These are phyloP conservation scores for Epirrhoe alternata DNA, from an alignment of 2,888 invertebrate genomes.

Conservation along the genomic window DNA sequence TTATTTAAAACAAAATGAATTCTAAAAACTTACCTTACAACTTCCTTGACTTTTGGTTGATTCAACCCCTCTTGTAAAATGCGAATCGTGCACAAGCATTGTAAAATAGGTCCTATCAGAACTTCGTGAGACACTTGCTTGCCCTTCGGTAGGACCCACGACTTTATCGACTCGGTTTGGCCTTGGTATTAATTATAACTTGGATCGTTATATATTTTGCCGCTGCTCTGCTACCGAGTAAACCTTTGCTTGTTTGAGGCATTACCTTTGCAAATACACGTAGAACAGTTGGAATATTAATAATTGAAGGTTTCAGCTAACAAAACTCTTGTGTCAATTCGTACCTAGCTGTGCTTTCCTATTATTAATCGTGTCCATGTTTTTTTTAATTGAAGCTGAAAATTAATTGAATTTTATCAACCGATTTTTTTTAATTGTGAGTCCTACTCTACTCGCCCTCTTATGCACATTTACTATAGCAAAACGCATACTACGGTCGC, in stretches of 20 bases:
- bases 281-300: constrained; percentile 21
- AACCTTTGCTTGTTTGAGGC: constrained; percentile 18
- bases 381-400: too few relatives aligned
- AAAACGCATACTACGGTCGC: not conserved
- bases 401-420: too few relatives aligned
- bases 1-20: too few relatives aligned
- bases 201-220: constrained; percentile 42
- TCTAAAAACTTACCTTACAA: not conserved
- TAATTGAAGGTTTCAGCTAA: constrained; percentile 23
- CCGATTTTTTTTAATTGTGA: too few relatives aligned
- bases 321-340: constrained; percentile 4
- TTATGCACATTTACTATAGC: too few relatives aligned
- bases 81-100: not conserved
- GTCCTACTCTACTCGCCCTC: too few relatives aligned
- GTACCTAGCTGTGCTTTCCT: not conserved
- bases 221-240: constrained; percentile 16
- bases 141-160: constrained; percentile 18
- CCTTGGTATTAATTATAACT: constrained; percentile 58
- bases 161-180: constrained; percentile 51
- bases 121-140: constrained; percentile 20
- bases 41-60: not conserved
- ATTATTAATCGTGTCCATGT: too few relatives aligned
- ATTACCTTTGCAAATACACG: constrained; percentile 29
- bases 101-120: constrained; percentile 8
- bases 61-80: not conserved